Conservation (phyloP, 2,113 vertebrate species). For the Accipiter cooperii region DNA sequence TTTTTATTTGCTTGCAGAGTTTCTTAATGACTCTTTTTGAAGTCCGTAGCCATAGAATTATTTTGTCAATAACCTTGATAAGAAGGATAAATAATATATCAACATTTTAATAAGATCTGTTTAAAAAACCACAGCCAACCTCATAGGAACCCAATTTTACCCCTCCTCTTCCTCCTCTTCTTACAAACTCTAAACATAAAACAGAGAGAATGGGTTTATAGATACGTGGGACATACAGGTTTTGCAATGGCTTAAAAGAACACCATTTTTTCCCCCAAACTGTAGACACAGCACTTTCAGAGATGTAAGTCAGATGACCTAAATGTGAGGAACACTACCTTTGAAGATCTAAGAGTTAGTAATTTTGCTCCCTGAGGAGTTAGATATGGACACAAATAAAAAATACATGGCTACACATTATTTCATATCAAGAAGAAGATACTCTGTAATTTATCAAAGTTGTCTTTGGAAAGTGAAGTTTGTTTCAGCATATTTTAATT, state of each 20-base stretch:
- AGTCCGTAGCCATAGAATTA: background rate
- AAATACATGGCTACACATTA: background rate
- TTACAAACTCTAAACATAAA: background rate
- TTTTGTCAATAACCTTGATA: background rate
- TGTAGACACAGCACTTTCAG: background rate
- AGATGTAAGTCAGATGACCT: background rate
- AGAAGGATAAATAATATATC: background rate
- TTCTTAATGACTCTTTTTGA: background rate
- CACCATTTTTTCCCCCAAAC: background rate
- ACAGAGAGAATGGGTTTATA: background rate
- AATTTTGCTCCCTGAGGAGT: background rate
- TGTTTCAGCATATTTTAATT: background rate
- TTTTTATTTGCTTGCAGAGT: background rate
- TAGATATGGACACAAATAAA: background rate
- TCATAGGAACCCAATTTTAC: background rate
- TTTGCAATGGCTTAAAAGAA: background rate
- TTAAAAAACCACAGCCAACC: background rate
- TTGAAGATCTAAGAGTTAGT: background rate
- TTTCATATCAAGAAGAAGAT: background rate
- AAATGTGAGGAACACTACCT: background rate
- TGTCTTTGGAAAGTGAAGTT: background rate
- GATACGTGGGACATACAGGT: background rate
- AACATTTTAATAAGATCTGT: background rate
- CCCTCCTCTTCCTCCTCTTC: background rate
- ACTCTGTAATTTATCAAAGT: background rate